A percentile compares a stretch with the other conserved stretches of the same genome.
These are phyloP conservation scores for Tryphoninae sp. DNA, from an alignment of 2,888 invertebrate species.

Conservation along the genomic window DNA sequence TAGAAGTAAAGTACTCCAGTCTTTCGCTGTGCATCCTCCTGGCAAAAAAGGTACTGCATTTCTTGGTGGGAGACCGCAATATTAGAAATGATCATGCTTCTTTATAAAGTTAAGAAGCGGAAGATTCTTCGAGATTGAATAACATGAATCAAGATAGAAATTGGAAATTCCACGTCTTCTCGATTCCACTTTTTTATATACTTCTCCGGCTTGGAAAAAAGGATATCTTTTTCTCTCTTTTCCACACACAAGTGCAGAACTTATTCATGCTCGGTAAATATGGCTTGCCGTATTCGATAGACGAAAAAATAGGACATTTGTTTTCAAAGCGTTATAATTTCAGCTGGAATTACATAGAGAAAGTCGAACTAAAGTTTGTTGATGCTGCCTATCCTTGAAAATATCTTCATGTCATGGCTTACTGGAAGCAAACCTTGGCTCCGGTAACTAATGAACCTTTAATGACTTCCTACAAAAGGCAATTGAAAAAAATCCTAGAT, in stretches of 20 bases:
- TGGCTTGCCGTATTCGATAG: too few relatives aligned
- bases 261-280: neutral
- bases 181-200: conserved; percentile 2
- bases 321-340: conserved; percentile 6
- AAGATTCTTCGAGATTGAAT: conserved; percentile 25
- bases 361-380: neutral
- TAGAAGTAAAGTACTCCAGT: conserved; percentile 8
- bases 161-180: conserved; percentile 23
- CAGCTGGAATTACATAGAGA: neutral
- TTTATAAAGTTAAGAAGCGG: neutral
- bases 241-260: neutral
- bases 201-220: neutral
- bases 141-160: neutral
- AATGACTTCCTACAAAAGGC: too few relatives aligned
- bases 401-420: neutral
- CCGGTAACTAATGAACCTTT: too few relatives aligned
- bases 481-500: too few relatives aligned
- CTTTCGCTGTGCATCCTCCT: conserved; percentile 1
- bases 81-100: neutral
- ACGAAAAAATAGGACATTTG: neutral
- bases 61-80: neutral
- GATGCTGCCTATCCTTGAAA: neutral
- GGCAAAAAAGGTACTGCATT: neutral
- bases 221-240: neutral
- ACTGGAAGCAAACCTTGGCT: neutral